These are phyloP conservation scores for Eolophus roseicapilla DNA, from an alignment of 2,113 vertebrate genomes.

Conservation along the genomic window DNA sequence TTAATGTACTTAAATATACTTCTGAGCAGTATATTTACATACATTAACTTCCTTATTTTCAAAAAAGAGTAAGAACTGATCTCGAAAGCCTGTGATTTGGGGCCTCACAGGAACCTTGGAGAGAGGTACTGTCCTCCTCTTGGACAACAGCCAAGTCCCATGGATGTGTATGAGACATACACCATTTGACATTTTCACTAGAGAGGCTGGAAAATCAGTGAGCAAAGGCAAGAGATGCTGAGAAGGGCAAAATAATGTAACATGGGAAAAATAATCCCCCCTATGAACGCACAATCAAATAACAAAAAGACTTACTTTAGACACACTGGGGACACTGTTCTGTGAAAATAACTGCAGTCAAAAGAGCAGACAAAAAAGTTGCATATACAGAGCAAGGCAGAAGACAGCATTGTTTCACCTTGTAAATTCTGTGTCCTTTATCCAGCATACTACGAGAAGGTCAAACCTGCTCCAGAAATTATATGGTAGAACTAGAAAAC, in stretches of 20 bases:
- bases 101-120: not conserved
- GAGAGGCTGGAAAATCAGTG: not conserved
- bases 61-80: not conserved
- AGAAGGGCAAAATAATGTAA: conserved; percentile 9
- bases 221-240: not conserved
- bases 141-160: not conserved
- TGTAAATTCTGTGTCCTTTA: not conserved
- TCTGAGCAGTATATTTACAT: not conserved
- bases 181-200: not conserved
- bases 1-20: not conserved
- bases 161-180: not conserved
- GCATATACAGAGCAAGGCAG: not conserved
- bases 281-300: not conserved
- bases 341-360: not conserved
- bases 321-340: not conserved
- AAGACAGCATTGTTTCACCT: not conserved
- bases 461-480: not conserved
- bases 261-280: not conserved
- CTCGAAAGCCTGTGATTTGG: not conserved
- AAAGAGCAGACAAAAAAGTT: not conserved
- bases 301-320: not conserved
- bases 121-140: not conserved
- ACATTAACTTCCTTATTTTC: not conserved
- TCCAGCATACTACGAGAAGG: not conserved
- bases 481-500: not conserved